Conservation (phyloP, 2,888 invertebrate genomes). For the Salticus scenicus region DNA sequence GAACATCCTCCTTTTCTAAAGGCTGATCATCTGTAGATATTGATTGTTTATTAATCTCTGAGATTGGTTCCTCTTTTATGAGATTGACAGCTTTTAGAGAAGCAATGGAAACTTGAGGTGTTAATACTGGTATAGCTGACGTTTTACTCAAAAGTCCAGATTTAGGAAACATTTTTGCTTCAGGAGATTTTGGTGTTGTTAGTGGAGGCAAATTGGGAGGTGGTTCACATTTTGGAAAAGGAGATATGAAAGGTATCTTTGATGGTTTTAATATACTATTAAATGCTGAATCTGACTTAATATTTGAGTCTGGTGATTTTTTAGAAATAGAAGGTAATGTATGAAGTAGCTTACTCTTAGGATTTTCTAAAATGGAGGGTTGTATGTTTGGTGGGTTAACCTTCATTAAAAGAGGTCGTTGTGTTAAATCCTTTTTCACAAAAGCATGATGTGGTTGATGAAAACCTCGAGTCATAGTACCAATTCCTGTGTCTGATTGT, state of each 20-base stretch:
- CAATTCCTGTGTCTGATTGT: conserved; percentile 28
- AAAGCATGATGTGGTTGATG: conserved; percentile 71
- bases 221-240: conserved; percentile 36
- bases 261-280: conserved; percentile 44
- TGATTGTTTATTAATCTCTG: not conserved
- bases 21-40: not conserved
- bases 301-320: conserved; percentile 34
- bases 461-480: conserved; percentile 62
- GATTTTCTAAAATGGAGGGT: conserved; percentile 25
- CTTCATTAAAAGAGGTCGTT: conserved; percentile 70
- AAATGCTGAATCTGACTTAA: conserved; percentile 8
- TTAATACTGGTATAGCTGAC: conserved; percentile 54
- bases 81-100: conserved; percentile 26
- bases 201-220: conserved; percentile 42
- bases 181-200: conserved; percentile 22
- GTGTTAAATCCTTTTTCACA: conserved; percentile 69
- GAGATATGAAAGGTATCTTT: conserved; percentile 60
- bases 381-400: conserved; percentile 71
- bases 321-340: conserved; percentile 49
- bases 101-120: conserved; percentile 48
- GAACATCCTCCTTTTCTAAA: conserved; percentile 62
- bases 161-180: conserved; percentile 25
- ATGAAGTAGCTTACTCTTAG: conserved; percentile 44
- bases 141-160: conserved; percentile 19
- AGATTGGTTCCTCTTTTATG: not conserved